phyloP scores from a whole-genome alignment of 2,888 invertebrate genomes.

The Cepaea hortensis region DNA sequence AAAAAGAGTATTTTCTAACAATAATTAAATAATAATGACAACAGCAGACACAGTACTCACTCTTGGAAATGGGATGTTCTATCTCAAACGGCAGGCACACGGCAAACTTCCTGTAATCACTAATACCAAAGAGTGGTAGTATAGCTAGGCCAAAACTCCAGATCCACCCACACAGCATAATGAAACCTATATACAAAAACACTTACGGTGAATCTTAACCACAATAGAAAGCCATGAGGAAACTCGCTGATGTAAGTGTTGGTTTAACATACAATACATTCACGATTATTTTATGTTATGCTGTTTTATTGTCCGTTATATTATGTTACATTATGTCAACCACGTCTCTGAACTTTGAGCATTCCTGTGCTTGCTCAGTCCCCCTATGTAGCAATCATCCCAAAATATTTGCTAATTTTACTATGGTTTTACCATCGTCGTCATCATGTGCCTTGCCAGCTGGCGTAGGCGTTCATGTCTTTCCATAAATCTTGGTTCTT shows the following conservation, averaged over 20 bases:
- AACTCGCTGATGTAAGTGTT: not conserved
- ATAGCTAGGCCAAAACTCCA: slow-evolving; percentile 91
- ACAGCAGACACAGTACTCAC: slow-evolving; percentile 54
- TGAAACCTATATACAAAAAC: slow-evolving; percentile 80
- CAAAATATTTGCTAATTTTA: too few species aligned
- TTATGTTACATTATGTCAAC: not conserved
- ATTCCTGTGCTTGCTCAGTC: too few species aligned
- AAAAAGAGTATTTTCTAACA: too few species aligned
- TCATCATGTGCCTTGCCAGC: too few species aligned
- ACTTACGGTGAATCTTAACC: not conserved
- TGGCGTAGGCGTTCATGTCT: too few species aligned
- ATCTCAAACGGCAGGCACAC: slow-evolving; percentile 97
- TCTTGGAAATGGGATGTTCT: slow-evolving; percentile 85
- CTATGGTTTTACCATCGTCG: too few species aligned
- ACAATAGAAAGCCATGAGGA: not conserved
- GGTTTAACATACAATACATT: not conserved
- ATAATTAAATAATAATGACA: too few species aligned
- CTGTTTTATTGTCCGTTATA: not conserved
- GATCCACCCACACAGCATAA: slow-evolving; percentile 93
- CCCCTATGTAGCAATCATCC: too few species aligned
- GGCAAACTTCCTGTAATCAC: slow-evolving; percentile 96
- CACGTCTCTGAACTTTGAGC: too few species aligned
- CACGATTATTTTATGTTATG: not conserved
- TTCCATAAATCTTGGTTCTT: too few species aligned
- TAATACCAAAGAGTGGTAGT: slow-evolving; percentile 91